Evolutionary conservation across 2,888 invertebrate genomes (phyloP), one percentile per base, ranked within the genome.

Genomic region (Dendrolimus houi): DNA sequence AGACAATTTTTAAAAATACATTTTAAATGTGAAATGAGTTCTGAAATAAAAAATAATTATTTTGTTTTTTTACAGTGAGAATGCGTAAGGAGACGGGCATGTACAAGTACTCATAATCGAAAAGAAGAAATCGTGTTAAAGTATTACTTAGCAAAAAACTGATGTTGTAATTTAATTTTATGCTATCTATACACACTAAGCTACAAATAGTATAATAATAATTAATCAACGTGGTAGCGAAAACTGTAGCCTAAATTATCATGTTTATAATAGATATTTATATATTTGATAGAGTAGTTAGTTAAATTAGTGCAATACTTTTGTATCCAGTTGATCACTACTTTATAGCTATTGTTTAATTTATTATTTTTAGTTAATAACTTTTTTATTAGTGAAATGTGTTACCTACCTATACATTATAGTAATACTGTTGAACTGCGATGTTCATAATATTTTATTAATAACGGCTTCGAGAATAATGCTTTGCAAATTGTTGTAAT

Each of bases 21-120:
- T 29, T 29, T 29, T 29, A 3, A 29, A 29, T 29, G 3, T 29
- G 3, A 14, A 14, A 29, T 29, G 29, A 29, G 29, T 29, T 29
- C 29, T 29, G 6, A 29, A 29, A 29, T 29, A 29, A 29, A 29
- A 3, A 29, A 6, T 29, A 29, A 29, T 29, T 29, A 1, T 6
- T 29, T 59, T 61, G 69, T 72, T 74, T 70, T 68, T 66, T 88
- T 83, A 59, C 87, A 90, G 90, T 90, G 90, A 77, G 88, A 69
- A 89, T 90, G 87, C 88, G 90, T 60, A 86, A 82, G 73, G 90
- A 89, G 76, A 89, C 87, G 54, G 90, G 89, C 54, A 81, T 89
- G 73, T 89, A 89, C 78, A 90, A 85, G 74, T 90, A 88, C 77
- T 89, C 90, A 60, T 90, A 85, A 70, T 59, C 17, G 29, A 52